Evolutionary conservation across 2,797 vertebrate genomes (phyloP), one percentile per base, ranked within the genome.

Genomic region (Paratrypauchen microcephalus): DNA sequence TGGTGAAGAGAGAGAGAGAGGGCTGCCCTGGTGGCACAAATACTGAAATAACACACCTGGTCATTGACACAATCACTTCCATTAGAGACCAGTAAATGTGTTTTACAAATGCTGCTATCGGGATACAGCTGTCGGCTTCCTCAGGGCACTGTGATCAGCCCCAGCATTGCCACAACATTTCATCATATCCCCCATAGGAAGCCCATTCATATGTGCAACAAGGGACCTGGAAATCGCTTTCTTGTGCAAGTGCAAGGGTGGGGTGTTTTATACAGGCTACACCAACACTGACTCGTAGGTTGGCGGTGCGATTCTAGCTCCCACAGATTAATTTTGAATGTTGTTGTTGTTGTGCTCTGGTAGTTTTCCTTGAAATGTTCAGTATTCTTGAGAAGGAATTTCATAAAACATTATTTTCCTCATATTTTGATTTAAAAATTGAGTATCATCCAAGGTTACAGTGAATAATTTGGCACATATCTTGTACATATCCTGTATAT

Each of bases 1-100:
- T 54, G 64, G 66, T 66, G 75, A 60, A 18, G 68, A 56, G 71
- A 73, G 68, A 56, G 71, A 73, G 66, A 74, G 13, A 48, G 56
- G 74, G 66, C 72, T 69, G 80, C 26, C 26, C 26, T n/a, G 55
- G 63, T 65, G 63, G 48, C 16, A 77, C 3, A 8, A 64, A 26
- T 52, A 18, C 55, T 11, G 56, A 63, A 28, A 58, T 16, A 54
- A 64, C 32, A 47, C 60, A 63, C 55, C 52, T 56, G 30, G 65
- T 8, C 15, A 24, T 41, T 13, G 50, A 32, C 50, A 30, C 7
- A 52, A 18, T 65, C 19, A 18, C 21, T 66, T 67, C 36, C 54
- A 56, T 36, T 41, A 8, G 30, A 39, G 65, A 66, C 16, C 18
- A 24, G 41, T 41, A 67, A 24, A 67, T 21, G 26, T n/a, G n/a